A percentile compares a stretch with the other conserved stretches of the same genome.
These are phyloP conservation scores for Aphidius colemani DNA, from an alignment of 2,888 invertebrate species.

Conservation along the genomic window DNA sequence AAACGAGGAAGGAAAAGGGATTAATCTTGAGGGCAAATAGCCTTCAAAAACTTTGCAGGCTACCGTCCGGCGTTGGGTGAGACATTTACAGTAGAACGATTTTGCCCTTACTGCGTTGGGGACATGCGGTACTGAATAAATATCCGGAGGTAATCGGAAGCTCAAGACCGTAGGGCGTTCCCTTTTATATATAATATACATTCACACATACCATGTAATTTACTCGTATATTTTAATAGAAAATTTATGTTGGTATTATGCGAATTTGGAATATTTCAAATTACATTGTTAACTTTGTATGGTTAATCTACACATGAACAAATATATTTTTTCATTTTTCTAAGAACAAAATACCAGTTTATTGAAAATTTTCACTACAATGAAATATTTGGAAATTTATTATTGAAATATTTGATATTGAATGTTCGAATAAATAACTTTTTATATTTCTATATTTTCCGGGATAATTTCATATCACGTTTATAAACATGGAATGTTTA, in stretches of 20 bases:
- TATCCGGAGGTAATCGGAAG: conserved; percentile 28
- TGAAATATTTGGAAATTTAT: too few relatives aligned
- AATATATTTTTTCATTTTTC: too few relatives aligned
- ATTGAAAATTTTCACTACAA: too few relatives aligned
- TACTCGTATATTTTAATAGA: not conserved
- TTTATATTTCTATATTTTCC: too few relatives aligned
- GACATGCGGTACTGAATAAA: conserved; percentile 29
- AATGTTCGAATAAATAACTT: too few relatives aligned
- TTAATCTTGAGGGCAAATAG: conserved; percentile 22
- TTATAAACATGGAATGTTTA: too few relatives aligned
- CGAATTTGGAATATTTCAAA: not conserved
- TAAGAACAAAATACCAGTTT: too few relatives aligned
- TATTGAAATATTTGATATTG: too few relatives aligned
- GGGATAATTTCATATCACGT: too few relatives aligned
- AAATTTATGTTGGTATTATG: not conserved
- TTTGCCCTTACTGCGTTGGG: conserved; percentile 25
- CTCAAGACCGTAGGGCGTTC: conserved; percentile 26
- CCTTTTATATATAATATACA: conserved; percentile 19
- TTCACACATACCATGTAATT: too few relatives aligned
- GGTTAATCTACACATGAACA: too few relatives aligned
- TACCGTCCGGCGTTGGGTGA: conserved; percentile 24
- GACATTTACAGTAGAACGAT: conserved; percentile 26
- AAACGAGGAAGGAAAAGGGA: conserved; percentile 1
- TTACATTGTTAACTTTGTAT: not conserved
- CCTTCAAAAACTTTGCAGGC: conserved; percentile 25